Evolutionary conservation across 2,888 invertebrate genomes (phyloP), one percentile per base, ranked within the genome.

Genomic region (Agriopis aurantiaria): DNA sequence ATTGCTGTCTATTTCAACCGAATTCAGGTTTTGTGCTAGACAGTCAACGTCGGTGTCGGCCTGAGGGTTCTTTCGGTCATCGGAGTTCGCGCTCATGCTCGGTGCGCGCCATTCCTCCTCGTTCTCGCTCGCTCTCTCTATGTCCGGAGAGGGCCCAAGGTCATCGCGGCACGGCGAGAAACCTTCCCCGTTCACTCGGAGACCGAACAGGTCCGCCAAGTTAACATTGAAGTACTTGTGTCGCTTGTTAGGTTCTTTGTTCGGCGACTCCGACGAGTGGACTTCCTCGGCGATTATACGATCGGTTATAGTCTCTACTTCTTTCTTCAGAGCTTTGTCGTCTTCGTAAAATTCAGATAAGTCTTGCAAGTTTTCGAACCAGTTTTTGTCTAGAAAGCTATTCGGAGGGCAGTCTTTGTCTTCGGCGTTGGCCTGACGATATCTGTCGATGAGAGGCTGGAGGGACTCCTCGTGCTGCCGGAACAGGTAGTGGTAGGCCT

Each of bases 291-390:
- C 63, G 71, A 92, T 84, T 64, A 91, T 83, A 46, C 84, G 82
- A 75, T 94, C 91, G 52, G 90, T 88, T 75, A 94, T 88, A 14
- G 80, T 85, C 79, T 92, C 91, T 33, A 93, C 87, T 79, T 91
- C 88, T 77, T 86, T 78, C 72, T 84, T 85, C 79, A 93, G 80
- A 49, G 80, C 78, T 73, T 86, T 89, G 79, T 95, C 93, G 78
- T 94, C 93, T 61, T 95, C 95, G 80, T 95, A 95, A 80, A 91
- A 95, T 77, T 95, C 91, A 12, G 93, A 88, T 69, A 95, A 88
- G 61, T 92, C 88, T 70, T 90, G 88, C 45, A 95, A 88, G 68
- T 92, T 90, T 60, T 94, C 90, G 77, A 85, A 88, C 89, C 91
- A 91, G 80, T 86, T 85, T 67, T 85, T 85, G 63, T 86, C 87